These are phyloP conservation scores for Fregata magnificens DNA, from an alignment of 2,113 vertebrate genomes.

Conservation along the genomic window DNA sequence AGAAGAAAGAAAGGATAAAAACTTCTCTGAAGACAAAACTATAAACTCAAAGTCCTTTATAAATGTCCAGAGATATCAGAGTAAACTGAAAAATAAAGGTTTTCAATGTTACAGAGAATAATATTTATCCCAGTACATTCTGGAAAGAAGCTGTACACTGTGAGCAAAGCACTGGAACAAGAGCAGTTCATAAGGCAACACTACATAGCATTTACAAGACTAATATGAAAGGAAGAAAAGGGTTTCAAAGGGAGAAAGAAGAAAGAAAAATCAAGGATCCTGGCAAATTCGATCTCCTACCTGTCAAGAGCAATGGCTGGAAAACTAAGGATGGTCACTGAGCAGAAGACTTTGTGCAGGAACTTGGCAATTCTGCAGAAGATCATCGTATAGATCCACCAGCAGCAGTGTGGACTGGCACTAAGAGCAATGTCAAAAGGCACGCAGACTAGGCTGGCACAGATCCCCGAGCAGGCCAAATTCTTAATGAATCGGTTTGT, in stretches of 20 bases:
- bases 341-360: conserved; percentile 96
- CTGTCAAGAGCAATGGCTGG: conserved; percentile 86
- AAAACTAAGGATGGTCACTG: conserved; percentile 93
- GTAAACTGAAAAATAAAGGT: background rate
- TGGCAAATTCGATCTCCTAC: conserved; percentile 57
- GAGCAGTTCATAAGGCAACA: background rate
- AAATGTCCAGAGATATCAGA: background rate
- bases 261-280: background rate
- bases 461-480: conserved; percentile 93
- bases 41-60: background rate
- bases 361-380: conserved; percentile 95
- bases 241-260: background rate
- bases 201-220: background rate
- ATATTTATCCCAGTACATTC: background rate
- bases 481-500: conserved; percentile 95
- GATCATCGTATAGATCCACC: conserved; percentile 88
- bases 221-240: background rate
- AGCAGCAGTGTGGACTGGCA: conserved; percentile 90
- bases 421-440: conserved; percentile 95
- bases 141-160: background rate
- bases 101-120: background rate
- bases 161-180: background rate
- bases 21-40: background rate
- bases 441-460: conserved; percentile 90
- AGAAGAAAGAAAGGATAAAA: background rate